Percentiles rank a stretch among this genome's conserved stretches.
phyloP scores from a whole-genome alignment of 1,140 invertebrate genomes.

The Steinernema khuongi region DNA sequence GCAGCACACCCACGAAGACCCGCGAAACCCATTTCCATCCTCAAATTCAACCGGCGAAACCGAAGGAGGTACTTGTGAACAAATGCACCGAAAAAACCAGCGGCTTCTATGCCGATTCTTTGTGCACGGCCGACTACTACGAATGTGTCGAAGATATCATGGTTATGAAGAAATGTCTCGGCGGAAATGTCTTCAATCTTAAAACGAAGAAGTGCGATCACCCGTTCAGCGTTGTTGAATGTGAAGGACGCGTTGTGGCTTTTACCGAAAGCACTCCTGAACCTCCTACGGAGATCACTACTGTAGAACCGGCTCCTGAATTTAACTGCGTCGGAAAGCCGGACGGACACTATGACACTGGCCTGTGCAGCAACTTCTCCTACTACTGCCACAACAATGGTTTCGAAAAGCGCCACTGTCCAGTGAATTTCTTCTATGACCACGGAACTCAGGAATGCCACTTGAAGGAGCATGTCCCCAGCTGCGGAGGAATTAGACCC shows the following conservation, averaged over 20 bases:
- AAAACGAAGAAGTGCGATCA: conserved; percentile 5
- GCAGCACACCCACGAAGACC: not conserved
- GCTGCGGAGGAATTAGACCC: not conserved
- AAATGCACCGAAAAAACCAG: too few relatives aligned
- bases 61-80: not conserved
- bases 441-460: not conserved
- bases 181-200: conserved; percentile 20
- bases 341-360: not conserved
- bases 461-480: not conserved
- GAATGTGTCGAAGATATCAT: not conserved
- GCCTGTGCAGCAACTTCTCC: not conserved
- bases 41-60: not conserved
- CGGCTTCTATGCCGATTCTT: too few relatives aligned
- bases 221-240: conserved; percentile 21
- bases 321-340: not conserved
- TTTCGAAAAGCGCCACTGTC: not conserved
- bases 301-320: not conserved
- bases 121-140: not conserved
- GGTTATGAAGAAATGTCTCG: conserved; percentile 20
- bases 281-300: not conserved
- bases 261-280: not conserved
- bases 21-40: not conserved
- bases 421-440: not conserved
- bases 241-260: too few relatives aligned
- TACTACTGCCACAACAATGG: not conserved